Base-by-base conservation (phyloP, 2,888 invertebrate genomes). In the Caenorhabditis japonica region DNA sequence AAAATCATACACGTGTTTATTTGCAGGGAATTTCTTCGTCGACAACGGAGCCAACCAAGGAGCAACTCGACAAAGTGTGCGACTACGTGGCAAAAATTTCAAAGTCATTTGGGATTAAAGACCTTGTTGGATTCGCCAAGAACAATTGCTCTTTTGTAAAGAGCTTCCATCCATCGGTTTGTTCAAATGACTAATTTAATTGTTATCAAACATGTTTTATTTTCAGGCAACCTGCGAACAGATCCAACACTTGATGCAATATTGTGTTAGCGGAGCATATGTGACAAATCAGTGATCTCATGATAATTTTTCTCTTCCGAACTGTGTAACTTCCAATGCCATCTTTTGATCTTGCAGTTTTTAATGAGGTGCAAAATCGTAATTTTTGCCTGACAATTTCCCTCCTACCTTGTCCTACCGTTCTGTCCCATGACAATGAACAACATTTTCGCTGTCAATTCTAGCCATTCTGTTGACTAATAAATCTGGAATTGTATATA, bases 221-320 rank as follows among this genome's bases (percentile, higher is more conserved):
- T 61, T 61, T 53, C 53, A 78, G 75, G 73, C 75, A 7, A 71
- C 76, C 5, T 78, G 78, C 33, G 71, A 74, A 17, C 78, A 78
- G 43, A 74, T 76, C 15, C 51, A 62, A 30, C 64, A 71, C 17
- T 52, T 76, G 13, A 68, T 78, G 70, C 59, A 53, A 17, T 78
- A 70, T 44, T 75, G 75, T 47, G 43, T 38, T 23, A 60, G 56
- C 23, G 64, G 72, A 33, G 44, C 64, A 41, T 27, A 38, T 51
- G 51, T 56, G 17, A 41, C 33, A 13, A 55, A 68, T 33, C 49
- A 53, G 46, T 34, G 58, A 58, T 68, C 68, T 68, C 66, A 49
- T 5, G n/a, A n/a, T n/a, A n/a, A n/a, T n/a, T n/a, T n/a, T n/a
- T 23, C 44, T 34, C 13, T 30, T 19, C 30, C n/a, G 17, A 30